Base-by-base conservation (phyloP, 2,113 vertebrate species). In the Chlorodrepanis virens region DNA sequence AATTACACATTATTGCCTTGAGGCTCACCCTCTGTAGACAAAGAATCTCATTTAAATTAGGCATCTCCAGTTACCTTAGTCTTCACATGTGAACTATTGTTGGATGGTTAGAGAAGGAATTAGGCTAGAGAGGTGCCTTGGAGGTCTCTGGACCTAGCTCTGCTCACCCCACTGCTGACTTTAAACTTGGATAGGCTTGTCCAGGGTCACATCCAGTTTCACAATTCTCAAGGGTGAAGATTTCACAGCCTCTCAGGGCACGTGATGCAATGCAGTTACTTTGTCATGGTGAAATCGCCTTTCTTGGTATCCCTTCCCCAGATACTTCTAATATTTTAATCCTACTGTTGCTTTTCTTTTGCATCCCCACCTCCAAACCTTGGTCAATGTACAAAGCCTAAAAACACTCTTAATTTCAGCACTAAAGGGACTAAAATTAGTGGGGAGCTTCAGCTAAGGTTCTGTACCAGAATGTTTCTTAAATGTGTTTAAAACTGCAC, bases 61-160 rank as follows among this genome's bases (percentile, higher is more conserved):
- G 39, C 11, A 18, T 65, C 53, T 79, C 63, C 42, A 33, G 39
- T 33, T 81, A 44, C 49, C 25, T 61, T 80, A 37, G 57, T n/a
- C 35, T 63, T 72, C 59, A 39, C 0, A 0, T 29, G 57, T 71
- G 54, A 85, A 13, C 35, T 47, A 4, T 6, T 12, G 2, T 45
- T n/a, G 23, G 53, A 37, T 39, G 2, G 2, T 44, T 23, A 19
- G 69, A 65, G 54, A 47, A 56, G 16, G 60, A 53, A 14, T 60
- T 45, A 44, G 50, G 37, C 54, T 37, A 37, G 83, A 74, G 42
- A 33, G 23, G 20, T 19, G 18, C 25, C 64, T 18, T 35, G 29
- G 50, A 77, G n/a, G 39, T 50, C 63, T 53, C 67, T 57, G 57
- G 27, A 33, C 72, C 39, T 27, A 54, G 70, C 47, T 37, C 42